These are phyloP conservation scores for Leptodirus hochenwartii DNA, from an alignment of 2,888 invertebrate genomes.

Conservation along the genomic window DNA sequence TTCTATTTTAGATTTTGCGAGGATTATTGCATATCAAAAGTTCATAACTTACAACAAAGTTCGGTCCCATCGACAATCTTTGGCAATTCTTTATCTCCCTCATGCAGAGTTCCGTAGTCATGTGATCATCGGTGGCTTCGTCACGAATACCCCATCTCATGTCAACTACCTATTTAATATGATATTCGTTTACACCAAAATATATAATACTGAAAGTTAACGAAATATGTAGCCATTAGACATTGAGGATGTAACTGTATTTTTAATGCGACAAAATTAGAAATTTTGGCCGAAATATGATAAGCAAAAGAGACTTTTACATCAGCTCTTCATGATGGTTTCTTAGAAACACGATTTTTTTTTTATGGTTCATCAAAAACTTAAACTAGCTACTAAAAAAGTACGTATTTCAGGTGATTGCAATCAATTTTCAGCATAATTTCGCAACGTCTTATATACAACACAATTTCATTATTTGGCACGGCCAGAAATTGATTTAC, in stretches of 20 bases:
- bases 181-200: slow-evolving; percentile 4
- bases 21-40: neutral
- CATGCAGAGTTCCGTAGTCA: slow-evolving; percentile 98
- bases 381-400: no score
- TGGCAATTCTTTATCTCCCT: slow-evolving; percentile 96
- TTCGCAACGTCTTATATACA: no score
- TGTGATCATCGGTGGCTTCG: slow-evolving; percentile 97
- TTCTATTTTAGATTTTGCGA: no score
- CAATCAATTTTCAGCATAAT: no score
- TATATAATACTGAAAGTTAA: slow-evolving; percentile 1
- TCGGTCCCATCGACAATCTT: slow-evolving; percentile 91
- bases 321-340: no score
- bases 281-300: neutral
- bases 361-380: no score
- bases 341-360: no score
- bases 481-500: no score
- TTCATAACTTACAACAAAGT: slow-evolving; percentile 63
- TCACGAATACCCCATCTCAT: slow-evolving; percentile 98
- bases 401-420: no score
- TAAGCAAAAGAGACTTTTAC: no score
- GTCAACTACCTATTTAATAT: slow-evolving; percentile 97
- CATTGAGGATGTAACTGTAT: neutral
- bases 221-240: neutral
- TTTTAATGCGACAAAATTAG: neutral
- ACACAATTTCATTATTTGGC: no score